Evolutionary conservation across 1,140 invertebrate genomes (phyloP).

Genomic region (Drosophila punjabiensis): DNA sequence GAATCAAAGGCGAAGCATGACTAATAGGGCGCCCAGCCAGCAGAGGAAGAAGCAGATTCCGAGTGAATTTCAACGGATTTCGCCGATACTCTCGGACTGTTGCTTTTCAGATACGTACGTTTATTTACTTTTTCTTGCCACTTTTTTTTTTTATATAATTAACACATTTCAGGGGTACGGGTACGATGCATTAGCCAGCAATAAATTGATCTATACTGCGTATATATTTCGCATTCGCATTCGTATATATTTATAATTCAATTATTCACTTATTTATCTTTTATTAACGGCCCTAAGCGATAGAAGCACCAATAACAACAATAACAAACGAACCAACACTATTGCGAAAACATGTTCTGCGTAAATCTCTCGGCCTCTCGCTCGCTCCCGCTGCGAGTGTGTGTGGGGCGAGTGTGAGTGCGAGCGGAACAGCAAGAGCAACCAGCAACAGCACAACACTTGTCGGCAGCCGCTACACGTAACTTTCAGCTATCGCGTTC

Average conservation of each 20-base stretch:
- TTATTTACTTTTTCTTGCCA: constrained; percentile 25
- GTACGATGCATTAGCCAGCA: constrained; percentile 31
- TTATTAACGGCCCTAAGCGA: constrained; percentile 70
- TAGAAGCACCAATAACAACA: constrained; percentile 66
- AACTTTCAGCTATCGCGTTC: constrained; percentile 70
- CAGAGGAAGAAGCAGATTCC: constrained; percentile 13
- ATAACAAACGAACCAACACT: constrained; percentile 69
- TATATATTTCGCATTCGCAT: constrained; percentile 21
- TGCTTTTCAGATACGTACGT: constrained; percentile 43
- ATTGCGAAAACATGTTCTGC: constrained; percentile 77
- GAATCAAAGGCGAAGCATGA: constrained; percentile 41
- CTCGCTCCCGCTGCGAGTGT: constrained; percentile 48
- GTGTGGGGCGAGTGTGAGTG: constrained; percentile 55
- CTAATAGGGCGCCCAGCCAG: constrained; percentile 55
- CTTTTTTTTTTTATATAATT: constrained; percentile 69
- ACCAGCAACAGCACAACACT: constrained; percentile 67
- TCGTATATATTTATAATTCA: constrained; percentile 69
- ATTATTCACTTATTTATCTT: constrained; percentile 83
- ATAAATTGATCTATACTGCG: constrained; percentile 53
- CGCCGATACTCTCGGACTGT: constrained; percentile 60
- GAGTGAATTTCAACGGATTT: constrained; percentile 21
- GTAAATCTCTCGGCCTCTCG: constrained; percentile 61
- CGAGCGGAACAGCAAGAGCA: constrained; percentile 67
- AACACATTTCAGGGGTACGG: constrained; percentile 65
- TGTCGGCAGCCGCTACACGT: constrained; percentile 57